A percentile compares a stretch with the other conserved stretches of the same genome.
Evolutionary conservation across 2,113 vertebrate genomes (phyloP).

Genomic region (Cranoglanis bouderius): DNA sequence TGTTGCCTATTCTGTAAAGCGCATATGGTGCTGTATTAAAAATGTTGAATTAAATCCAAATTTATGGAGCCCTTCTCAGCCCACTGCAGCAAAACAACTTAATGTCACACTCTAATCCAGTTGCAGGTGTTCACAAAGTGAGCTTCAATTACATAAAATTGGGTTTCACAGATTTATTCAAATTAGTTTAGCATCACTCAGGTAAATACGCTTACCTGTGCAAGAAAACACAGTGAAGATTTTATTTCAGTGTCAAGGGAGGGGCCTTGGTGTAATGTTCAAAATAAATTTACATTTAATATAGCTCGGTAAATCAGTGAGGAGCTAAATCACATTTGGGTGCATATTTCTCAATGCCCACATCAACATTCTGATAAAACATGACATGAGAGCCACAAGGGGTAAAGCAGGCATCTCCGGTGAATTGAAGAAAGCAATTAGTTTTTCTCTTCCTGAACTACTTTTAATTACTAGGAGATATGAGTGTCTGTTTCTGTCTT

Average conservation of each 20-base stretch:
- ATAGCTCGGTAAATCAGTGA: conserved; percentile 64
- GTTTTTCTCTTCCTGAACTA: conserved; percentile 61
- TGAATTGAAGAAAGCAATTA: conserved; percentile 61
- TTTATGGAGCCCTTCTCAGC: conserved; percentile 70
- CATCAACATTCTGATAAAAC: conserved; percentile 68
- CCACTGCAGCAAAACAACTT: conserved; percentile 74
- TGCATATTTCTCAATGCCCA: conserved; percentile 59
- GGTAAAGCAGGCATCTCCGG: conserved; percentile 54
- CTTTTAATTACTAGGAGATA: conserved; percentile 63
- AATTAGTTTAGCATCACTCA: conserved; percentile 75
- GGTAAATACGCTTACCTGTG: conserved; percentile 75
- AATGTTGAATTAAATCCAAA: conserved; percentile 70
- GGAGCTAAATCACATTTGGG: conserved; percentile 69
- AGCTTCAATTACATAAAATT: conserved; percentile 76
- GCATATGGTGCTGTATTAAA: conserved; percentile 74
- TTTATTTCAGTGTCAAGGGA: conserved; percentile 58
- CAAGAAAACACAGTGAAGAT: conserved; percentile 58
- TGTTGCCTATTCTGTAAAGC: conserved; percentile 69
- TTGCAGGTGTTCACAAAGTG: conserved; percentile 75
- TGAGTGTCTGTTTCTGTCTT: not conserved
- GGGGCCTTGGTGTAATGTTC: conserved; percentile 58
- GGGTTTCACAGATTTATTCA: conserved; percentile 75
- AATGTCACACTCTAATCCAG: conserved; percentile 75
- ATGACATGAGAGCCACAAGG: conserved; percentile 61
- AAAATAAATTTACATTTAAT: conserved; percentile 76